Evolutionary conservation across 2,888 invertebrate species (phyloP), one percentile per base, ranked within the genome.

Genomic region (Emesis russula): DNA sequence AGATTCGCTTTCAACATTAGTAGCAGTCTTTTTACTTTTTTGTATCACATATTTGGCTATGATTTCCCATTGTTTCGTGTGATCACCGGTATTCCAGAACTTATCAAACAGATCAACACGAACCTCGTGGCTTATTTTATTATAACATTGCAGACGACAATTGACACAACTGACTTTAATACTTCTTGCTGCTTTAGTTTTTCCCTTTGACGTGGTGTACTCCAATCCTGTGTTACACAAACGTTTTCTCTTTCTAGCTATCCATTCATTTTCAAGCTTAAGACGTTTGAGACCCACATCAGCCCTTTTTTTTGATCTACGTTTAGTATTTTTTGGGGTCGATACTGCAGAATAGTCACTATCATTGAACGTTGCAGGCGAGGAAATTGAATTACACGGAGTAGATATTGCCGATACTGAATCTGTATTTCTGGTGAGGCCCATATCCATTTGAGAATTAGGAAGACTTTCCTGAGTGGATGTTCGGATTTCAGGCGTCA

Each of bases 141-240:
- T 36, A 36, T 3, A 36, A 36, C 36, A 36, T 6, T 36, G 36
- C 36, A 58, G 7, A 36, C 76, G 76, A 74, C 81, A 81, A 66
- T 9, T 81, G 44, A 36, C 36, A 36, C 75, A 82, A 7, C 18
- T 70, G 2, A 3, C 7, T 70, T 75, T 82, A 48, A 82, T 48
- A 15, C 18, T 82, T 18, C 82, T 75, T n/a, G 82, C 82, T 82
- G 63, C 6, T 36, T 36, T 58, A 18, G 18, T 58, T 76, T 31
- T 76, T 31, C 76, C 76, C 33, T 58, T 58, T 36, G 15, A 36
- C 6, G 76, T n/a, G 25, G 25, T 25, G 25, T 25, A 25, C 25
- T 25, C 25, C 25, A 25, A 25, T 25, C 25, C 25, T 25, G 25
- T 25, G 25, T 25, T 25, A 1, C 25, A 25, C 25, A 25, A 25